A percentile compares a stretch with the other conserved stretches of the same genome.
Evolutionary conservation across 2,113 vertebrate species (phyloP).

Genomic region (Oryzias javanicus): DNA sequence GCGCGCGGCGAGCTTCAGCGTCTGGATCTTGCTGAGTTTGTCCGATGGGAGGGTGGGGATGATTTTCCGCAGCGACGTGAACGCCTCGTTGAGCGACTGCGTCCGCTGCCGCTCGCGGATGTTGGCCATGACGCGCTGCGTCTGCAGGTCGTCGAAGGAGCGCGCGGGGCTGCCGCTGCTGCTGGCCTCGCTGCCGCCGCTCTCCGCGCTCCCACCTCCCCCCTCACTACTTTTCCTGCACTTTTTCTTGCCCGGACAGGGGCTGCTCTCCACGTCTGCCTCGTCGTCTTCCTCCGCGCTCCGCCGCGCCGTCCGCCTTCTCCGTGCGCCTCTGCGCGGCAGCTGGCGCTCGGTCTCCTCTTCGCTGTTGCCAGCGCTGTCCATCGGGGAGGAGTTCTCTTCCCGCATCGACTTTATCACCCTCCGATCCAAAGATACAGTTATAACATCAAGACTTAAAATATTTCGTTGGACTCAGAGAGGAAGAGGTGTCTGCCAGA

Average conservation of each 20-base stretch:
- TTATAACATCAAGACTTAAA: constrained; percentile 37
- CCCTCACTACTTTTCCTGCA: constrained; percentile 85
- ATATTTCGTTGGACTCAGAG: constrained; percentile 72
- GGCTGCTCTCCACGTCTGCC: constrained; percentile 82
- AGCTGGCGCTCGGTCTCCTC: constrained; percentile 88
- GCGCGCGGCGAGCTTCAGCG: constrained; percentile 92
- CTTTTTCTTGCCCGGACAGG: constrained; percentile 84
- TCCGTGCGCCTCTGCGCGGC: constrained; percentile 83
- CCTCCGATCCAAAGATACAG: constrained; percentile 14
- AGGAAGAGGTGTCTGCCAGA: constrained; percentile 79
- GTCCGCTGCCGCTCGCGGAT: constrained; percentile 95
- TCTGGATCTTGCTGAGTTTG: constrained; percentile 99
- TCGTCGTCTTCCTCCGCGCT: constrained; percentile 78
- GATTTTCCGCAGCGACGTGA: constrained; percentile 93
- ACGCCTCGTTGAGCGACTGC: constrained; percentile 96
- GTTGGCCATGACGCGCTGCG: constrained; percentile 96
- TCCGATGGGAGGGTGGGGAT: constrained; percentile 97
- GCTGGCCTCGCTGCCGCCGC: constrained; percentile 84
- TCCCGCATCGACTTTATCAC: constrained; percentile 83
- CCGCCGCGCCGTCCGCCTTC: constrained; percentile 84
- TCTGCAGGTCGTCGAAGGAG: constrained; percentile 94
- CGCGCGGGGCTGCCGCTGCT: constrained; percentile 83
- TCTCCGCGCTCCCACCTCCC: constrained; percentile 81
- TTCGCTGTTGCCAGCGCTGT: constrained; percentile 94
- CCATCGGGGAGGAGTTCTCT: constrained; percentile 92